Conservation (phyloP, 2,113 vertebrate species). For the Cricetomys ansorgei region DNA sequence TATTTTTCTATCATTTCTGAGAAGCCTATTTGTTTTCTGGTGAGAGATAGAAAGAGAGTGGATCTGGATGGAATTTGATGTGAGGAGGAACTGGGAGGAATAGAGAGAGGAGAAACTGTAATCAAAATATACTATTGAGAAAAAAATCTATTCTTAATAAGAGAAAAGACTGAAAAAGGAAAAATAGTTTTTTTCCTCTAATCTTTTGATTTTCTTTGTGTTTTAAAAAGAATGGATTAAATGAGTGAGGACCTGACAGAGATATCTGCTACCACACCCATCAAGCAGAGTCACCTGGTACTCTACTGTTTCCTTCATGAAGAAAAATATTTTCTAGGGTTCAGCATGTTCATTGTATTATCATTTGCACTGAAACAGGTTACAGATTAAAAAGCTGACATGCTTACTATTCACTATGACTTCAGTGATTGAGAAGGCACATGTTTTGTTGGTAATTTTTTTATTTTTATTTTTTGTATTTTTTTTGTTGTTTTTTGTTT, state of each 20-base stretch:
- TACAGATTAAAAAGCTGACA: conserved; percentile 16
- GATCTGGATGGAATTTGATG: not conserved
- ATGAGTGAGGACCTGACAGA: not conserved
- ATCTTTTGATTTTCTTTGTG: not conserved
- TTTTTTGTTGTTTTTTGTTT: not conserved
- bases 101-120: not conserved
- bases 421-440: conserved; percentile 49
- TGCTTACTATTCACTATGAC: conserved; percentile 40
- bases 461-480: not conserved
- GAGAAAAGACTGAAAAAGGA: not conserved
- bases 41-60: not conserved
- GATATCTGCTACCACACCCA: not conserved
- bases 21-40: not conserved
- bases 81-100: not conserved
- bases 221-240: not conserved
- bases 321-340: not conserved
- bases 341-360: conserved; percentile 36
- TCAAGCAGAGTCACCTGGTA: not conserved
- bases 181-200: conserved; percentile 41
- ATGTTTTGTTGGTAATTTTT: too few relatives aligned
- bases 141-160: not conserved
- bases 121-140: not conserved
- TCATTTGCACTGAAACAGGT: not conserved
- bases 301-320: not conserved
- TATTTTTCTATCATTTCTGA: not conserved